Evolutionary conservation across 2,797 vertebrate genomes (phyloP).

Genomic region (Tadarida brasiliensis): DNA sequence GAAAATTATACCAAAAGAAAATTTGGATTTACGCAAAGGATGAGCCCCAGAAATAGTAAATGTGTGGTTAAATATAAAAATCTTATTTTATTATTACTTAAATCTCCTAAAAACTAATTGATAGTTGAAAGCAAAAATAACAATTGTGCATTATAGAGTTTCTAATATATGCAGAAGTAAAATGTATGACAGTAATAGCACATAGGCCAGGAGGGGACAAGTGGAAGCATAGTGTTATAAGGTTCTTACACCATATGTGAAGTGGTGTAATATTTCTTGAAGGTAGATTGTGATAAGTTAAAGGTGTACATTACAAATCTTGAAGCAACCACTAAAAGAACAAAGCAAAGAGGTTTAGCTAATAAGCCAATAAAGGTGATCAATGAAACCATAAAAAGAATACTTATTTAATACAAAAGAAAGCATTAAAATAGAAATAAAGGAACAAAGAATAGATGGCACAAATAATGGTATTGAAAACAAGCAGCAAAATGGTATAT

Average conservation of each 20-base stretch:
- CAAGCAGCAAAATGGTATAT: background rate
- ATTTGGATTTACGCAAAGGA: background rate
- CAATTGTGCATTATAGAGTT: background rate
- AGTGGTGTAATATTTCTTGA: background rate
- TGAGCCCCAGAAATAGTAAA: background rate
- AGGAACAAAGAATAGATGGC: background rate
- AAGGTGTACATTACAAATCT: background rate
- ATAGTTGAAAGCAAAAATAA: constrained; percentile 7
- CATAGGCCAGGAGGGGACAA: background rate
- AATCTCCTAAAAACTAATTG: background rate
- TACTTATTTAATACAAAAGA: constrained; percentile 6
- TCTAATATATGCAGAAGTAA: background rate
- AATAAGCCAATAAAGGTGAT: background rate
- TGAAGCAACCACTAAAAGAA: background rate
- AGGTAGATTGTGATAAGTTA: background rate
- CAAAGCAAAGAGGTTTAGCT: background rate
- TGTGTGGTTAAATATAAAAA: background rate
- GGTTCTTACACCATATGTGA: background rate
- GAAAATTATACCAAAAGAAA: constrained; percentile 11
- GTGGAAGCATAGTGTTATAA: background rate
- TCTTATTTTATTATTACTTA: background rate
- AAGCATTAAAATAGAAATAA: background rate
- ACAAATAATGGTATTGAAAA: background rate
- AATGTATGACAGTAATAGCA: background rate
- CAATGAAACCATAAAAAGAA: background rate